Evolutionary conservation across 2,797 vertebrate species (phyloP).

Genomic region (Crenichthys baileyi): DNA sequence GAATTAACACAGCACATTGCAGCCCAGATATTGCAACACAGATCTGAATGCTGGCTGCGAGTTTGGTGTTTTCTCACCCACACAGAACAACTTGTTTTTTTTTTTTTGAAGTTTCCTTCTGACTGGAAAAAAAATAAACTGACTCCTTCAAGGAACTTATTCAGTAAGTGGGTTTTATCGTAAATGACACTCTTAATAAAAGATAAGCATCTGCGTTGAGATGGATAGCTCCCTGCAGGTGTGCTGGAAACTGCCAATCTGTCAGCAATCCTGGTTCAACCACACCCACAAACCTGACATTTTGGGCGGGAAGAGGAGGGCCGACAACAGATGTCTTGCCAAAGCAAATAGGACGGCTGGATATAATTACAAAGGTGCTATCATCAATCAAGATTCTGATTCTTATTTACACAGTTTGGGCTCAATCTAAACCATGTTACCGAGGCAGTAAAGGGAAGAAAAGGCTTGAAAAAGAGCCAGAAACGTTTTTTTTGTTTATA

Average conservation of each 20-base stretch:
- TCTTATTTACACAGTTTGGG: conserved; percentile 67
- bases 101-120: conserved; percentile 38
- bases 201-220: conserved; percentile 46
- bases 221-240: conserved; percentile 70
- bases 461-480: conserved; percentile 25
- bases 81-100: conserved; percentile 11
- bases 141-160: conserved; percentile 12
- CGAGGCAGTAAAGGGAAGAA: conserved; percentile 24
- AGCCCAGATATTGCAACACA: conserved; percentile 56
- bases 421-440: conserved; percentile 46
- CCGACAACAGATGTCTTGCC: conserved; percentile 74
- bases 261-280: conserved; percentile 58
- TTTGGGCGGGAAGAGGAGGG: conserved; percentile 55
- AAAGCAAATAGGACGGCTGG: conserved; percentile 72
- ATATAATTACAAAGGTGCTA: conserved; percentile 77
- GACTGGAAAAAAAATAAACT: conserved; percentile 6
- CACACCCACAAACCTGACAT: conserved; percentile 74
- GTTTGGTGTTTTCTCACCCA: conserved; percentile 46
- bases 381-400: conserved; percentile 74
- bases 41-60: conserved; percentile 63
- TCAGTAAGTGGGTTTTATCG: conserved; percentile 11
- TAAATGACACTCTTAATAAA: conserved; percentile 33
- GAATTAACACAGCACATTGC: conserved; percentile 64
- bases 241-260: conserved; percentile 74
- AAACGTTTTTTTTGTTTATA: conserved; percentile 13